A percentile compares a stretch with the other conserved stretches of the same genome.
phyloP scores from a whole-genome alignment of 2,113 vertebrate genomes.

The Lamprotornis superbus region DNA sequence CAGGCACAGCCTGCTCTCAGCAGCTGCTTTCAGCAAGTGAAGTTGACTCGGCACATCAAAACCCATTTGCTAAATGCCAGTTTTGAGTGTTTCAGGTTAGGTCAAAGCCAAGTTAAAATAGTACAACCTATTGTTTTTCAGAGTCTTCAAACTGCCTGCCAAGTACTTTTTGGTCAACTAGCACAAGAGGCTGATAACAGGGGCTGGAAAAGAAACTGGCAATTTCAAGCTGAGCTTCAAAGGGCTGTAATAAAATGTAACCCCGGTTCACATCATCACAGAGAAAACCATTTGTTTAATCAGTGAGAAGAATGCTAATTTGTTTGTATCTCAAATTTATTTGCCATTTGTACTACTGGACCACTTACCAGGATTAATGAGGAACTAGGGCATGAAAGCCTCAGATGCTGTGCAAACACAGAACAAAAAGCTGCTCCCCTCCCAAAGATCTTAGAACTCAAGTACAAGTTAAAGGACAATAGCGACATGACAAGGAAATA shows the following conservation, averaged over 20 bases:
- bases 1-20: not conserved
- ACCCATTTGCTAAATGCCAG: not conserved
- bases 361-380: not conserved
- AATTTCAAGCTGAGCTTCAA: constrained; percentile 8
- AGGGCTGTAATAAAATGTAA: constrained; percentile 4
- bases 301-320: constrained; percentile 2
- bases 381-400: not conserved
- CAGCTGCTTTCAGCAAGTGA: not conserved
- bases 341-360: constrained; percentile 4
- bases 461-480: constrained; percentile 7
- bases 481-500: constrained; percentile 41
- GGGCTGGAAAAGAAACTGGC: not conserved
- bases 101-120: constrained; percentile 54
- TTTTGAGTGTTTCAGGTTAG: constrained; percentile 16
- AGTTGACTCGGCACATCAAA: not conserved
- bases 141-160: constrained; percentile 15
- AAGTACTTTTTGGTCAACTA: constrained; percentile 21
- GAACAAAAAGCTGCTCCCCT: not conserved
- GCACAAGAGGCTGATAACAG: not conserved
- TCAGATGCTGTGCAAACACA: not conserved
- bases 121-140: constrained; percentile 42
- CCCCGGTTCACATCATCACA: not conserved
- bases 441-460: not conserved
- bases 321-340: constrained; percentile 16
- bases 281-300: not conserved